Conservation (phyloP, 2,888 invertebrate species). For the Noctuana brunneofusca region DNA sequence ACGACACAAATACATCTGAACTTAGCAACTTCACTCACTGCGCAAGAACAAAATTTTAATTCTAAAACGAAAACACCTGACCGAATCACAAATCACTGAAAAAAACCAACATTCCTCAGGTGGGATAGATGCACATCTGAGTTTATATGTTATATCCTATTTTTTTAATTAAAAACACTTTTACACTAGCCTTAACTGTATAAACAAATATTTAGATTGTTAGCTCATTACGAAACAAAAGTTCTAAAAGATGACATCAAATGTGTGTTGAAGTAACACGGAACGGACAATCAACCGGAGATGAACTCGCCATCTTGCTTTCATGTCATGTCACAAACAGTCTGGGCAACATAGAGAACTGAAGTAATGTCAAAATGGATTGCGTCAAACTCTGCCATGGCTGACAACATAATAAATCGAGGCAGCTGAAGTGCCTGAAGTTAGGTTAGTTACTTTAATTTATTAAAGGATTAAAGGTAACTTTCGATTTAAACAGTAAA, state of each 20-base stretch:
- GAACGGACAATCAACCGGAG: constrained; percentile 76
- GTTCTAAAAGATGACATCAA: constrained; percentile 64
- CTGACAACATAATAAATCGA: constrained; percentile 54
- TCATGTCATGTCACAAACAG: constrained; percentile 75
- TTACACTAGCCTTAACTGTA: constrained; percentile 54
- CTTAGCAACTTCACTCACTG: constrained; percentile 79
- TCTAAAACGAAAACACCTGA: constrained; percentile 83
- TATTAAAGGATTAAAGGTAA: no score
- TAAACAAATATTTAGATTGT: constrained; percentile 53
- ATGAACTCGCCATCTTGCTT: constrained; percentile 83
- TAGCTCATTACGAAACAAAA: constrained; percentile 64
- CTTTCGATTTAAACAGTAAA: no score
- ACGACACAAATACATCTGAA: constrained; percentile 80
- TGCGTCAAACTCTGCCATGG: constrained; percentile 44
- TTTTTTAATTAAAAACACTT: constrained; percentile 56
- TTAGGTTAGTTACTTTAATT: no score
- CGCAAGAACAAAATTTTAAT: constrained; percentile 81
- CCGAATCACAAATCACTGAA: constrained; percentile 84
- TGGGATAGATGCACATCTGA: constrained; percentile 79
- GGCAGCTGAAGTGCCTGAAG: constrained; percentile 3
- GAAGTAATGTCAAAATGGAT: constrained; percentile 46
- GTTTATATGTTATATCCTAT: constrained; percentile 49
- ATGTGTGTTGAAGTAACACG: constrained; percentile 68
- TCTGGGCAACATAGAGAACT: constrained; percentile 59
- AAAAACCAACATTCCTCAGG: constrained; percentile 86